Percentiles rank a stretch among this genome's conserved stretches.
Conservation (phyloP, 2,113 vertebrate genomes). For the Pelvicachromis taeniatus region DNA sequence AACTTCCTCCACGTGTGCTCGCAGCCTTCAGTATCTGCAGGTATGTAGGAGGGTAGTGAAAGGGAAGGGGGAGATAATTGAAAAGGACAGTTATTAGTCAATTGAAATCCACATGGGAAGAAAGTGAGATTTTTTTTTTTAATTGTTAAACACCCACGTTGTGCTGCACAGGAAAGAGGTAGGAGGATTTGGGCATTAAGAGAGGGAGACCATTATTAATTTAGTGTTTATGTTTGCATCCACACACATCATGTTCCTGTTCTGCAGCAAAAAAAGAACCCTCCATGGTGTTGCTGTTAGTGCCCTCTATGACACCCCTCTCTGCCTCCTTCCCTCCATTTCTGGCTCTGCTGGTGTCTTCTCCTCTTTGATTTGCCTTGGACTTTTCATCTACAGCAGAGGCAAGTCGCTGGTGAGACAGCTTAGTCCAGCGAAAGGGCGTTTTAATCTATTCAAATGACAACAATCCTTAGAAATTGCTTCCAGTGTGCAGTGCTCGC, state of each 20-base stretch:
- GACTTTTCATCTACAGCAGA: constrained; percentile 59
- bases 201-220: not conserved
- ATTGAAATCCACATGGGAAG: not conserved
- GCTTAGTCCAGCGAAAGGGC: constrained; percentile 56
- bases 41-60: not conserved
- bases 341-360: not conserved
- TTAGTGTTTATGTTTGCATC: not conserved
- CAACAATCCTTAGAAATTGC: constrained; percentile 66
- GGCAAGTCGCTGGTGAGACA: constrained; percentile 39
- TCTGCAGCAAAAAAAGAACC: not conserved
- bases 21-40: constrained; percentile 87
- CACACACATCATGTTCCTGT: not conserved
- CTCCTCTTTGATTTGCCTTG: constrained; percentile 12
- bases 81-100: not conserved
- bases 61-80: not conserved
- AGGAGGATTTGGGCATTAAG: not conserved
- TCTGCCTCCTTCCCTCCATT: not conserved
- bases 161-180: not conserved
- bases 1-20: constrained; percentile 93
- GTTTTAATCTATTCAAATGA: constrained; percentile 72
- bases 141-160: not conserved
- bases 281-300: not conserved
- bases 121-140: not conserved
- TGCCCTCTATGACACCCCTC: not conserved
- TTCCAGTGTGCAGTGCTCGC: constrained; percentile 33